Conservation (phyloP, 2,888 invertebrate genomes). For the Argyresthia albistria region DNA sequence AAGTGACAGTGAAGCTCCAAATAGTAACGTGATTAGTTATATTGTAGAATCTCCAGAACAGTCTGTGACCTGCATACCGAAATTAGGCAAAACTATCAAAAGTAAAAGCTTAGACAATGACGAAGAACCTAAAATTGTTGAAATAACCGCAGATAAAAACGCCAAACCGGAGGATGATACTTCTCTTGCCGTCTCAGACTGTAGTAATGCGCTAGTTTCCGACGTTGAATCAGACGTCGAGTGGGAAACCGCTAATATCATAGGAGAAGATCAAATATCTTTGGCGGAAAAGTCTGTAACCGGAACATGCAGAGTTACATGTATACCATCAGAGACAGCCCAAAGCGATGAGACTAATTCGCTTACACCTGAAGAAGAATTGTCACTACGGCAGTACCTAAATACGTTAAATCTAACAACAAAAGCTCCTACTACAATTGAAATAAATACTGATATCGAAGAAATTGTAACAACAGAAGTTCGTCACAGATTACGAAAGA, state of each 20-base stretch:
- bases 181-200: conserved; percentile 45
- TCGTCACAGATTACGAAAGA: conserved; percentile 49
- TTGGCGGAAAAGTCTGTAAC: conserved; percentile 32
- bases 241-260: conserved; percentile 66
- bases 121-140: conserved; percentile 53
- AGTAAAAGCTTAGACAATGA: conserved; percentile 66
- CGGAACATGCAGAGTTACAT: conserved; percentile 46
- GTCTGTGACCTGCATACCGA: conserved; percentile 33
- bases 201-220: conserved; percentile 68
- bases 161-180: conserved; percentile 26
- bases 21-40: conserved; percentile 22
- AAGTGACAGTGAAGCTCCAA: neutral
- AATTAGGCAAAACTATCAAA: conserved; percentile 39
- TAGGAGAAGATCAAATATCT: conserved; percentile 19
- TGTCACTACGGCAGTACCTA: conserved; percentile 66
- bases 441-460: conserved; percentile 60
- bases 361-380: conserved; percentile 72
- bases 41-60: conserved; percentile 60
- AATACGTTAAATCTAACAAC: conserved; percentile 69
- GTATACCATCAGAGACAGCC: conserved; percentile 52
- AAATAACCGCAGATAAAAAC: conserved; percentile 40
- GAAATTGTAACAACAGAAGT: conserved; percentile 57
- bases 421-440: conserved; percentile 45
- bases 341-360: conserved; percentile 47
- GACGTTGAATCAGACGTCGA: conserved; percentile 77